Evolutionary conservation across 2,888 invertebrate genomes (phyloP), one percentile per base, ranked within the genome.

Genomic region (Eugnorisma glareosa): DNA sequence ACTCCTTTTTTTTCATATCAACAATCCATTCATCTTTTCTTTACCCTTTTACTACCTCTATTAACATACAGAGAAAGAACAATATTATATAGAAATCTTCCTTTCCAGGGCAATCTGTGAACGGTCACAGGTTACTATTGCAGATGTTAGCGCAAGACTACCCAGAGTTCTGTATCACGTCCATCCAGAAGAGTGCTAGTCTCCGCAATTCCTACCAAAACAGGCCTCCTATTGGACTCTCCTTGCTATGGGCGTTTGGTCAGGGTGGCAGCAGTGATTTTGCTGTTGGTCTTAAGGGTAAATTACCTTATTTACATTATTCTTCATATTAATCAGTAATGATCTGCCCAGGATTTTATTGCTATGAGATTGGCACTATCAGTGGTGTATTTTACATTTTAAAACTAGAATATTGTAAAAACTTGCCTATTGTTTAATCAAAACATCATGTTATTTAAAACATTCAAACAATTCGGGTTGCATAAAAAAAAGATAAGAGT

Each of bases 181-280:
- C 97, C 79, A 92, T 98, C 86, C 95, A 97, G 21, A 98, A 98
- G 92, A 97, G 97, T 82, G 95, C 97, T 7, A 97, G 96, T 77
- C 93, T 98, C 31, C 96, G 97, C 57, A 98, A 97, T 89, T 98
- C 98, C 0, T 98, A 98, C 91, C 98, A 98, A 89, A 98, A 98
- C 91, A 97, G 98, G 71, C 98, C 98, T 79, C 97, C 97, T 1
- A 97, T 98, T 81, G 98, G 98, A 1, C 94, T 98, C 51, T 97
- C 98, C 0, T 95, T 98, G 63, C 94, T 98, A 1, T 98, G 98
- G 98, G 97, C 97, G 1, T 95, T 98, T n/a, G 98, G 98, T 1
- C 98, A 98, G 91, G 98, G 97, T 18, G 98, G 98, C 1, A 94
- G 97, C 71, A 97, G 94, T 82, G 97, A 98, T 90, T 96, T 98